Evolutionary conservation across 2,113 vertebrate genomes (phyloP).

Genomic region (Prochilodus magdalenae): DNA sequence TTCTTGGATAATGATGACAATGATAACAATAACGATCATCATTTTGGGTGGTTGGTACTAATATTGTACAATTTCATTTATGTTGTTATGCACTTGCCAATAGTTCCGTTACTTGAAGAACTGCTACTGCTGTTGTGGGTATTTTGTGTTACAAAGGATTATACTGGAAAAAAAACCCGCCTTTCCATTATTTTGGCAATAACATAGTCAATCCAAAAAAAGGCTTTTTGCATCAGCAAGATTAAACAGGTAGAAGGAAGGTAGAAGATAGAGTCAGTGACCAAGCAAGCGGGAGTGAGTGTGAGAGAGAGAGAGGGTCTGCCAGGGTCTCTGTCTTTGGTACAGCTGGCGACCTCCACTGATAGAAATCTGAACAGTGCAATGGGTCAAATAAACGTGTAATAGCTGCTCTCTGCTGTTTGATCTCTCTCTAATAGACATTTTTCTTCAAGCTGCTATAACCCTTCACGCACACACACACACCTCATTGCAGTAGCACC

Average conservation of each 20-base stretch:
- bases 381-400: conserved; percentile 9
- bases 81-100: too few relatives aligned
- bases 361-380: conserved; percentile 62
- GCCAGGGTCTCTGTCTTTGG: conserved; percentile 39
- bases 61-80: too few relatives aligned
- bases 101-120: too few relatives aligned
- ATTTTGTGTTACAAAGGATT: too few relatives aligned
- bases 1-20: too few relatives aligned
- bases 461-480: neutral
- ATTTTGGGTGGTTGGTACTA: too few relatives aligned
- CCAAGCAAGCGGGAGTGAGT: neutral
- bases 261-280: neutral
- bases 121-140: too few relatives aligned
- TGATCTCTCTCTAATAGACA: neutral
- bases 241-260: neutral
- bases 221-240: neutral
- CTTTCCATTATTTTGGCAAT: too few relatives aligned
- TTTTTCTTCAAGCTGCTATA: neutral
- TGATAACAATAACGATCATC: too few relatives aligned
- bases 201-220: too few relatives aligned
- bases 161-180: too few relatives aligned
- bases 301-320: conserved; percentile 14
- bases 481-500: neutral
- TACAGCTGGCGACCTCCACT: conserved; percentile 75
- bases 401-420: neutral